A percentile compares a stretch with the other conserved stretches of the same genome.
Evolutionary conservation across 2,113 vertebrate species (phyloP).

Genomic region (Trichechus manatus): DNA sequence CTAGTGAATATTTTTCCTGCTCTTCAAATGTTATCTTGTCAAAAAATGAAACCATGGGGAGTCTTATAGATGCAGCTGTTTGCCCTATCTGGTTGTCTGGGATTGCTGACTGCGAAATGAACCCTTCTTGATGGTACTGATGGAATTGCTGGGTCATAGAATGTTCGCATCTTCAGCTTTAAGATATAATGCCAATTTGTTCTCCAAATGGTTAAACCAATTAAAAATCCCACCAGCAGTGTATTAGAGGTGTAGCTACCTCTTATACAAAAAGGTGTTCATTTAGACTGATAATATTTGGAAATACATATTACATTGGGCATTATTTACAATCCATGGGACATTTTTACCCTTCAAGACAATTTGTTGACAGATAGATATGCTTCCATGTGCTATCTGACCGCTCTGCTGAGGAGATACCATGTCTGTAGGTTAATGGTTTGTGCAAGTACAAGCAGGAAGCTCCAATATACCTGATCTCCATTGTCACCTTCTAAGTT

Average conservation of each 20-base stretch:
- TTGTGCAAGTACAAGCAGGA: background rate
- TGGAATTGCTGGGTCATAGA: background rate
- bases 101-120: constrained; percentile 35
- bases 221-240: background rate
- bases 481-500: background rate
- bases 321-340: background rate
- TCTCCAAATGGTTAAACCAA: constrained; percentile 5
- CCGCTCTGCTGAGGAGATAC: background rate
- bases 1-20: constrained; percentile 1
- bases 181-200: background rate
- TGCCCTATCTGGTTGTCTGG: background rate
- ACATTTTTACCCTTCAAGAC: background rate
- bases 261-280: background rate
- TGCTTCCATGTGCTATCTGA: background rate
- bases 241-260: background rate
- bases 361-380: background rate
- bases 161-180: background rate
- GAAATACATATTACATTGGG: background rate
- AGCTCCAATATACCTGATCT: background rate
- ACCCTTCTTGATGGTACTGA: background rate
- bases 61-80: background rate
- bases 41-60: background rate
- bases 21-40: constrained; percentile 11
- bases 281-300: background rate
- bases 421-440: background rate